A percentile compares a stretch with the other conserved stretches of the same genome.
These are phyloP conservation scores for Lichenostomus cassidix DNA, from an alignment of 2,113 vertebrate genomes.

Conservation along the genomic window DNA sequence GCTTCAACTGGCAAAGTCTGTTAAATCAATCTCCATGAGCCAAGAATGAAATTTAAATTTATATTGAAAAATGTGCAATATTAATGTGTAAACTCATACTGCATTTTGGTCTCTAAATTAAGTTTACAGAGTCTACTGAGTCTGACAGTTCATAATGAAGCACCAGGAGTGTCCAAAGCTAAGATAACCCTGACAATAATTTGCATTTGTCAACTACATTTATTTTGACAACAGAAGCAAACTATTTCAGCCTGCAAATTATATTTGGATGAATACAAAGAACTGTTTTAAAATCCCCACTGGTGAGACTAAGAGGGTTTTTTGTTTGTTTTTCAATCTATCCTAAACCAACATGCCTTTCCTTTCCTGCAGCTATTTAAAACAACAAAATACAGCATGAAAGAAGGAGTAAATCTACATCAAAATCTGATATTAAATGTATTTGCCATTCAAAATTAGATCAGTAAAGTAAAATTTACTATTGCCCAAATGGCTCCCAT, in stretches of 20 bases:
- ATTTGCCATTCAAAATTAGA: neutral
- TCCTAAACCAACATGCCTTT: neutral
- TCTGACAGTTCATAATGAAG: neutral
- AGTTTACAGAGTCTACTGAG: neutral
- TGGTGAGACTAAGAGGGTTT: neutral
- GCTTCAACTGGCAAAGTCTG: neutral
- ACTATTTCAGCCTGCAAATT: neutral
- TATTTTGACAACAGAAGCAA: slow-evolving; percentile 29
- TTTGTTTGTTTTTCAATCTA: neutral
- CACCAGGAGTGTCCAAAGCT: neutral
- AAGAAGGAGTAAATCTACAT: neutral
- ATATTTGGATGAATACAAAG: neutral
- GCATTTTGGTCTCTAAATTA: slow-evolving; percentile 25
- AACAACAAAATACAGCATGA: neutral
- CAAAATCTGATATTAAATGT: neutral
- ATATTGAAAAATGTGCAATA: neutral
- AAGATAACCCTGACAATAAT: neutral
- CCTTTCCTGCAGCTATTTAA: neutral
- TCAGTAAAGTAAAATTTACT: neutral
- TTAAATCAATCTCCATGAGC: neutral
- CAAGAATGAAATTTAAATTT: slow-evolving; percentile 11
- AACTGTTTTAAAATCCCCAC: neutral
- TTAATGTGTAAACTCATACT: neutral
- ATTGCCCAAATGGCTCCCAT: neutral
- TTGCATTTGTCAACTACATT: slow-evolving; percentile 22